phyloP scores from a whole-genome alignment of 1,140 invertebrate species.

The Polypedilum pembai region DNA sequence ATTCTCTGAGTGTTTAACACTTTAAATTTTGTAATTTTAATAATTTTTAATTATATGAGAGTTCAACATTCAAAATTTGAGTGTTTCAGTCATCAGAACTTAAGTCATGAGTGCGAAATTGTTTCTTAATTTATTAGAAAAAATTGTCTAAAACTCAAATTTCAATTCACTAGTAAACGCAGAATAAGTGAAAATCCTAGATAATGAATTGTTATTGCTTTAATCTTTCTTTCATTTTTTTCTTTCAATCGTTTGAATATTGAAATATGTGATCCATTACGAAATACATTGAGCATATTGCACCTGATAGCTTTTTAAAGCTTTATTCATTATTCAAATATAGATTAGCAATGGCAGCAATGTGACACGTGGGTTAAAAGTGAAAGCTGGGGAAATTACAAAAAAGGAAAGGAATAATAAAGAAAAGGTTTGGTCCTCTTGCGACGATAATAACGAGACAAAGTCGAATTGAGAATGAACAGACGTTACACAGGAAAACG shows the following conservation, averaged over 20 bases:
- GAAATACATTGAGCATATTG: not conserved
- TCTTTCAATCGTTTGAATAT: not conserved
- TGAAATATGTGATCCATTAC: too few relatives aligned
- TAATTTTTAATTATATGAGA: too few relatives aligned
- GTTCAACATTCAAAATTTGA: too few relatives aligned
- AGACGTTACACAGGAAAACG: not conserved
- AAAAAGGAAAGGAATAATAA: not conserved
- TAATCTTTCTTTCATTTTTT: not conserved
- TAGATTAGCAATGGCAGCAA: not conserved
- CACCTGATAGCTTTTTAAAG: constrained; percentile 3
- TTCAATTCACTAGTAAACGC: not conserved
- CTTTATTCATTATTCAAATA: not conserved
- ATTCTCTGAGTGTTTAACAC: too few relatives aligned
- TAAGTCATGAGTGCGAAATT: too few relatives aligned
- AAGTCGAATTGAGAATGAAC: not conserved
- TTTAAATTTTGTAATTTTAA: too few relatives aligned
- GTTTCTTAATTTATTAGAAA: too few relatives aligned
- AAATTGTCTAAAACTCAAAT: too few relatives aligned
- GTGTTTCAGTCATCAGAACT: too few relatives aligned
- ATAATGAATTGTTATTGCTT: constrained; percentile 1
- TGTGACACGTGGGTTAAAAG: not conserved
- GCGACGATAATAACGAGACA: too few relatives aligned
- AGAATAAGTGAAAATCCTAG: not conserved
- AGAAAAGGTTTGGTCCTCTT: not conserved
- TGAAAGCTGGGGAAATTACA: too few relatives aligned